Evolutionary conservation across 1,140 invertebrate genomes (phyloP).

Genomic region (Aleiodes sp.): DNA sequence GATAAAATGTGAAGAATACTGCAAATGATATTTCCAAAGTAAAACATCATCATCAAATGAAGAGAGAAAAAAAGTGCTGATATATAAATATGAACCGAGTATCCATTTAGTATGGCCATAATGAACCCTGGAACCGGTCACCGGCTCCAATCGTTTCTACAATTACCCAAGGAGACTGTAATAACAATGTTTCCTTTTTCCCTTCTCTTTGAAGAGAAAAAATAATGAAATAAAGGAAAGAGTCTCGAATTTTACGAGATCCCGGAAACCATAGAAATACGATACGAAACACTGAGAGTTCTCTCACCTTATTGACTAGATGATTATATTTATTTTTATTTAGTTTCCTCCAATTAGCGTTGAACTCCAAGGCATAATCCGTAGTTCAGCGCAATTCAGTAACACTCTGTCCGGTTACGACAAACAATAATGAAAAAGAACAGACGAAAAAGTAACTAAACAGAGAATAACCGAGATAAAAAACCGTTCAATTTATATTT

Average conservation of each 20-base stretch:
- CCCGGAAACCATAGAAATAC: neutral
- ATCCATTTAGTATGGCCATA: neutral
- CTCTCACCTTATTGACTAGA: constrained; percentile 3
- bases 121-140: too few relatives aligned
- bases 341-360: neutral
- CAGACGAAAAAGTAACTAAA: neutral
- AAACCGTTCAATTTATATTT: too few relatives aligned
- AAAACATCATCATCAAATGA: too few relatives aligned
- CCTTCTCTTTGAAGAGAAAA: neutral
- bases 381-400: neutral
- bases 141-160: neutral
- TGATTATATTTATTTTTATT: neutral
- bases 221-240: neutral
- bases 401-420: neutral
- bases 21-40: too few relatives aligned
- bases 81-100: too few relatives aligned
- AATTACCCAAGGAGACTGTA: neutral
- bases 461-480: too few relatives aligned
- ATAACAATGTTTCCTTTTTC: neutral
- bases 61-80: too few relatives aligned
- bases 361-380: neutral
- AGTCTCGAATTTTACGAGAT: neutral
- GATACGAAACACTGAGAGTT: neutral
- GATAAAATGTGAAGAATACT: too few relatives aligned
- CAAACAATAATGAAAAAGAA: neutral